Conservation (phyloP, 2,888 invertebrate species). For the Girardia tigrina region DNA sequence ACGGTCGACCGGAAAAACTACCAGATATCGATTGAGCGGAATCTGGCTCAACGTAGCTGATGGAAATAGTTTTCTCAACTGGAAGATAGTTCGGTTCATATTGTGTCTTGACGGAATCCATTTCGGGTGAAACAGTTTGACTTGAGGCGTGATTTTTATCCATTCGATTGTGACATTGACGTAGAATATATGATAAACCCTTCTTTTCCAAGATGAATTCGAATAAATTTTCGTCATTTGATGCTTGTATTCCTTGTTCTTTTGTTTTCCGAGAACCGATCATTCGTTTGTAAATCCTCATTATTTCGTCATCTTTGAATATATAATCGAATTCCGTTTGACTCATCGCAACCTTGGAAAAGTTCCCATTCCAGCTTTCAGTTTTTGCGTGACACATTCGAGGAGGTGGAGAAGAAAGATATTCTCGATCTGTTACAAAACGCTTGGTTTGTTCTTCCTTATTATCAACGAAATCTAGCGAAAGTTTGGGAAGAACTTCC, state of each 20-base stretch:
- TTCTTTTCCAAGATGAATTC: not conserved
- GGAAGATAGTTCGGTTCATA: not conserved
- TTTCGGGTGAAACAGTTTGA: not conserved
- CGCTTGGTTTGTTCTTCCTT: not conserved
- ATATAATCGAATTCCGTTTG: not conserved
- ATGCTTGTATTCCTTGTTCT: constrained; percentile 13
- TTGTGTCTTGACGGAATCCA: not conserved
- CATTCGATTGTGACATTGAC: not conserved
- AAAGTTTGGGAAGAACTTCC: constrained; percentile 3
- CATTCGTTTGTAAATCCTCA: not conserved
- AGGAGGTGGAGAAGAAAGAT: not conserved
- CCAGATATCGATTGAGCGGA: not conserved
- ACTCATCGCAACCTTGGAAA: not conserved
- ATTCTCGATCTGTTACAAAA: not conserved
- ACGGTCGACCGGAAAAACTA: not conserved
- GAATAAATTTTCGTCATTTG: not conserved
- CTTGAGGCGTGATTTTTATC: not conserved
- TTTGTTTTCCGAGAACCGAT: not conserved
- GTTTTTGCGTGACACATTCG: not conserved
- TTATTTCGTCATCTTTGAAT: not conserved
- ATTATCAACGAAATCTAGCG: constrained; percentile 10
- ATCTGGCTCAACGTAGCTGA: not conserved
- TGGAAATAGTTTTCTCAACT: not conserved
- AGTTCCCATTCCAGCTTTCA: not conserved
- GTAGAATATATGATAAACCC: not conserved